Conservation (phyloP, 2,113 vertebrate genomes). For the Spea multiplicata region DNA sequence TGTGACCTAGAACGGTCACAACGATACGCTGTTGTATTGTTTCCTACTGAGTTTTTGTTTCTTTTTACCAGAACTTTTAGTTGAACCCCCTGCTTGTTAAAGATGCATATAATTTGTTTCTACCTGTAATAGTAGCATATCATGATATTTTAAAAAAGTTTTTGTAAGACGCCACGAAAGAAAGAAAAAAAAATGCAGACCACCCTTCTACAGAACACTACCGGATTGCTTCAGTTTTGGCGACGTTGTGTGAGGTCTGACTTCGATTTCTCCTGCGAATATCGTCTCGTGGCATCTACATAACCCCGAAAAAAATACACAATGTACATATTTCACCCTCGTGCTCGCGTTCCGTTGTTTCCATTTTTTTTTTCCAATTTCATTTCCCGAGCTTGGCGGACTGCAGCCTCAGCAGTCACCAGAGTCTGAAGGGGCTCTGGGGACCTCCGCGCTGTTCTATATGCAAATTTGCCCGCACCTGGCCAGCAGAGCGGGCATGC, state of each 20-base stretch:
- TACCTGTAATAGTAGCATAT: too few species aligned
- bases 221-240: too few species aligned
- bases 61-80: too few species aligned
- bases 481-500: slow-evolving; percentile 94
- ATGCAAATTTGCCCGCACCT: slow-evolving; percentile 99
- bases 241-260: neutral
- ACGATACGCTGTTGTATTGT: too few species aligned
- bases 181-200: too few species aligned
- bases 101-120: too few species aligned
- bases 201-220: too few species aligned
- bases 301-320: slow-evolving; percentile 64
- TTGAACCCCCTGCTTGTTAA: too few species aligned
- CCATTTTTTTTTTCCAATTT: slow-evolving; percentile 94
- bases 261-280: neutral
- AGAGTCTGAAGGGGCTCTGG: slow-evolving; percentile 98
- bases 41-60: too few species aligned
- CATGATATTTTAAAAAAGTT: too few species aligned
- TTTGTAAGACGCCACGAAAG: too few species aligned
- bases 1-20: too few species aligned
- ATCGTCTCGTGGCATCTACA: slow-evolving; percentile 64
- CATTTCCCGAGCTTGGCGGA: slow-evolving; percentile 87
- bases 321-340: slow-evolving; percentile 73
- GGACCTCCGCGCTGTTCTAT: slow-evolving; percentile 99
- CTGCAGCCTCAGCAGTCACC: slow-evolving; percentile 97
- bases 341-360: slow-evolving; percentile 70